These are phyloP conservation scores for Agrypnia vestita DNA, from an alignment of 1,140 invertebrate genomes.

Conservation along the genomic window DNA sequence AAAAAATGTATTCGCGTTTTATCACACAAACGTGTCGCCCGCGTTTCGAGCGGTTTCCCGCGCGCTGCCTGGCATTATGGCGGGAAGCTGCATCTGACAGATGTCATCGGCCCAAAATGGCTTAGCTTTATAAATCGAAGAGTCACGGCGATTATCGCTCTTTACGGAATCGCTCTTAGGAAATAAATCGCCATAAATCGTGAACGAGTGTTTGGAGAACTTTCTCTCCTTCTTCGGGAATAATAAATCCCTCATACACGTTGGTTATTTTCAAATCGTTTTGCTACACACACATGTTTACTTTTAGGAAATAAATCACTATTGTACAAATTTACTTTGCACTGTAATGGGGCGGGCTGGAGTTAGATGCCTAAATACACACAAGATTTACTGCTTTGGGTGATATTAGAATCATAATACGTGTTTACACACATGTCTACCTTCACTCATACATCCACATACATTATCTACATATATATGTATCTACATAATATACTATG, in stretches of 20 bases:
- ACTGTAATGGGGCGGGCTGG: conserved; percentile 9
- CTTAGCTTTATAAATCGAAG: conserved; percentile 56
- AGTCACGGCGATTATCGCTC: conserved; percentile 55
- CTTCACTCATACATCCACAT: no score
- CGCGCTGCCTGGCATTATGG: conserved; percentile 28
- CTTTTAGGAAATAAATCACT: conserved; percentile 19
- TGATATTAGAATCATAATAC: not conserved
- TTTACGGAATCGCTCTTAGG: conserved; percentile 47
- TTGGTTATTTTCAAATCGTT: conserved; percentile 36
- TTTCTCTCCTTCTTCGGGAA: conserved; percentile 49
- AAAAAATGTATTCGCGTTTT: not conserved
- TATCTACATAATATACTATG: no score
- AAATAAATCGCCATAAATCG: conserved; percentile 60
- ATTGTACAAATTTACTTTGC: conserved; percentile 35
- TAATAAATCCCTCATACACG: conserved; percentile 53
- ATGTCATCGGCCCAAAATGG: conserved; percentile 53
- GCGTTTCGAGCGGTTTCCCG: conserved; percentile 26
- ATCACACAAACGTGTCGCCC: conserved; percentile 13
- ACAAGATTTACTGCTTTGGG: conserved; percentile 1
- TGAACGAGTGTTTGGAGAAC: conserved; percentile 55
- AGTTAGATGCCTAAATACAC: not conserved
- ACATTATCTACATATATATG: no score
- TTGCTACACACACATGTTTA: conserved; percentile 3
- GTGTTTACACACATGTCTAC: not conserved
- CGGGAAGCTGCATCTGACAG: conserved; percentile 48